Evolutionary conservation across 2,797 vertebrate species (phyloP).

Genomic region (Cynodonichthys magdalenae): DNA sequence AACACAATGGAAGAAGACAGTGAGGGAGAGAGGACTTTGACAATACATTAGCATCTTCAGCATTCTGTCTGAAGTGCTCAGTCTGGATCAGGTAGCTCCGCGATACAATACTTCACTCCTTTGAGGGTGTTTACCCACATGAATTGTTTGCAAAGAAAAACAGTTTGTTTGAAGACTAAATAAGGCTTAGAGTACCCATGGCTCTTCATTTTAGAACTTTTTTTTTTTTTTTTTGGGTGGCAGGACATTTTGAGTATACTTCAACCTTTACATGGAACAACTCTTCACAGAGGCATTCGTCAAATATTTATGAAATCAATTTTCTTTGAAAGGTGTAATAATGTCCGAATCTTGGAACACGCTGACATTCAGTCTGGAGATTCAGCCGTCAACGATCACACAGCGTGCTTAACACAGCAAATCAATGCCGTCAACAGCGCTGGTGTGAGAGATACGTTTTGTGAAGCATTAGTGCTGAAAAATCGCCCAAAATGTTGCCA

Average conservation of each 20-base stretch:
- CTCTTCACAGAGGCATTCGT: conserved; percentile 19
- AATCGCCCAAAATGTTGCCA: conserved; percentile 43
- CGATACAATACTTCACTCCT: conserved; percentile 52
- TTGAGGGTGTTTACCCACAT: conserved; percentile 50
- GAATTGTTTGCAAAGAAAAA: conserved; percentile 43
- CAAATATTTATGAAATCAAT: conserved; percentile 59
- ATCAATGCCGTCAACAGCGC: conserved; percentile 53
- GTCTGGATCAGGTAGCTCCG: conserved; percentile 62
- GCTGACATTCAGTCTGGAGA: conserved; percentile 38
- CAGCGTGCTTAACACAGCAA: conserved; percentile 40
- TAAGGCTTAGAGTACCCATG: conserved; percentile 6
- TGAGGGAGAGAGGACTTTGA: conserved; percentile 36
- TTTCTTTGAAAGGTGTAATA: conserved; percentile 45
- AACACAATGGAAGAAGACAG: conserved; percentile 16
- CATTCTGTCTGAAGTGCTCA: conserved; percentile 60
- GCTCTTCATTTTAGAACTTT: conserved; percentile 1
- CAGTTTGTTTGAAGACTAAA: conserved; percentile 30
- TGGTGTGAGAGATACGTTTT: conserved; percentile 56
- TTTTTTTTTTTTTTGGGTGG: conserved; percentile 5
- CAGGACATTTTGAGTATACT: background rate
- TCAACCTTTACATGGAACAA: conserved; percentile 9
- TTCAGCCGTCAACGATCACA: conserved; percentile 38
- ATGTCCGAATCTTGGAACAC: conserved; percentile 32
- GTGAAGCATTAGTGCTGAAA: conserved; percentile 45
- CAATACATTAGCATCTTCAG: conserved; percentile 60